These are phyloP conservation scores for Stenurella melanura DNA, from an alignment of 2,888 invertebrate genomes.

Conservation along the genomic window DNA sequence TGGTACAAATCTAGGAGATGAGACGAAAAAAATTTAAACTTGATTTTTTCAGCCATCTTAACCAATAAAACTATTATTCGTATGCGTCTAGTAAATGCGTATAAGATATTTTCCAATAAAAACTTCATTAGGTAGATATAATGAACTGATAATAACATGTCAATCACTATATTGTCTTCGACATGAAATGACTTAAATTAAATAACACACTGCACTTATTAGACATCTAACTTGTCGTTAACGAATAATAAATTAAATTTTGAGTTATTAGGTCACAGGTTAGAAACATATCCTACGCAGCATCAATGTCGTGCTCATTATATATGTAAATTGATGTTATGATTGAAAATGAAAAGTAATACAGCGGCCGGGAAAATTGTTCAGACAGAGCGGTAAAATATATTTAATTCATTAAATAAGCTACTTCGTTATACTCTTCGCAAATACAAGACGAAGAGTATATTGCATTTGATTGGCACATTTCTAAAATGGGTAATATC, in stretches of 20 bases:
- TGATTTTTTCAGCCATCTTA: no score
- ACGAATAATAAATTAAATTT: slow-evolving; percentile 59
- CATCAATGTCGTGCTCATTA: slow-evolving; percentile 39
- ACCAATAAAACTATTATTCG: no score
- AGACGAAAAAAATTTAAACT: no score
- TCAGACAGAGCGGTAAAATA: neutral
- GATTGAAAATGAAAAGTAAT: slow-evolving; percentile 33
- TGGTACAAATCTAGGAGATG: no score
- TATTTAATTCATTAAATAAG: neutral
- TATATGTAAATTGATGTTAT: slow-evolving; percentile 43
- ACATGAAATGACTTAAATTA: slow-evolving; percentile 3
- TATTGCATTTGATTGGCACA: no score
- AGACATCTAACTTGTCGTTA: slow-evolving; percentile 46
- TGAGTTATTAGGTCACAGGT: slow-evolving; percentile 58
- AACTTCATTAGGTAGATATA: no score
- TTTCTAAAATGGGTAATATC: no score
- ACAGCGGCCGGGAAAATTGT: slow-evolving; percentile 33
- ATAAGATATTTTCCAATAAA: no score
- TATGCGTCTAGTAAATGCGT: no score
- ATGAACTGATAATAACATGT: neutral
- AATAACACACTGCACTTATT: slow-evolving; percentile 15
- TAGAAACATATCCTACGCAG: slow-evolving; percentile 47
- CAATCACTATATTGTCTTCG: slow-evolving; percentile 1
- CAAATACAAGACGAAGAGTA: no score
- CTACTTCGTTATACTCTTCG: no score